These are phyloP conservation scores for Nymphalis urticae DNA, from an alignment of 2,888 invertebrate species.

Conservation along the genomic window DNA sequence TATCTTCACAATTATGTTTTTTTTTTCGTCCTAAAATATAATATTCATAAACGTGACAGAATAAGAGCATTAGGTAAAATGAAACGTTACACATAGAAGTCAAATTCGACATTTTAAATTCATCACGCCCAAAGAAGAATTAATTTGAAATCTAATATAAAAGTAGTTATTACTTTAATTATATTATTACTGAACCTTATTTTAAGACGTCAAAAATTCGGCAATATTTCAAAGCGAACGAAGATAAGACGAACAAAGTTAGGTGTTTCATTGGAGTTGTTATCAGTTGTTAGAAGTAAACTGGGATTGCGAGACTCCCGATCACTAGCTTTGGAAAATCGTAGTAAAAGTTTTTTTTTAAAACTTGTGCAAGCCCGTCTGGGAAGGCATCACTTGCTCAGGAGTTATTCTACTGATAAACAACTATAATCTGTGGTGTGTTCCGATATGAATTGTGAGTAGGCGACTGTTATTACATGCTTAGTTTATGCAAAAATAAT, in stretches of 20 bases:
- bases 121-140: neutral
- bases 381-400: too few species aligned
- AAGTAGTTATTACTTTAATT: slow-evolving; percentile 28
- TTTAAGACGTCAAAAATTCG: slow-evolving; percentile 64
- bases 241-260: slow-evolving; percentile 64
- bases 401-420: too few species aligned
- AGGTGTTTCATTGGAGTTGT: slow-evolving; percentile 71
- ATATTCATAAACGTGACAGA: too few species aligned
- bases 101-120: neutral
- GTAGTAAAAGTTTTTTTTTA: slow-evolving; percentile 9
- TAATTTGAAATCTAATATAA: neutral
- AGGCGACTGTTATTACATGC: too few species aligned
- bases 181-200: slow-evolving; percentile 44
- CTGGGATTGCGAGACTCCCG: slow-evolving; percentile 31
- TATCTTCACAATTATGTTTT: too few species aligned
- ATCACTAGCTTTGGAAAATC: slow-evolving; percentile 19
- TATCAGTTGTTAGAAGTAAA: slow-evolving; percentile 58
- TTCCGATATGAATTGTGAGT: too few species aligned
- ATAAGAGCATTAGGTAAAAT: too few species aligned
- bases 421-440: too few species aligned
- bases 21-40: too few species aligned
- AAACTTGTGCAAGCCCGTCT: too few species aligned
- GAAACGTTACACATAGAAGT: too few species aligned
- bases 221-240: slow-evolving; percentile 67
- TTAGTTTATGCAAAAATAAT: too few species aligned